Evolutionary conservation across 2,113 vertebrate genomes (phyloP), one percentile per base, ranked within the genome.

Genomic region (Lycaon pictus): DNA sequence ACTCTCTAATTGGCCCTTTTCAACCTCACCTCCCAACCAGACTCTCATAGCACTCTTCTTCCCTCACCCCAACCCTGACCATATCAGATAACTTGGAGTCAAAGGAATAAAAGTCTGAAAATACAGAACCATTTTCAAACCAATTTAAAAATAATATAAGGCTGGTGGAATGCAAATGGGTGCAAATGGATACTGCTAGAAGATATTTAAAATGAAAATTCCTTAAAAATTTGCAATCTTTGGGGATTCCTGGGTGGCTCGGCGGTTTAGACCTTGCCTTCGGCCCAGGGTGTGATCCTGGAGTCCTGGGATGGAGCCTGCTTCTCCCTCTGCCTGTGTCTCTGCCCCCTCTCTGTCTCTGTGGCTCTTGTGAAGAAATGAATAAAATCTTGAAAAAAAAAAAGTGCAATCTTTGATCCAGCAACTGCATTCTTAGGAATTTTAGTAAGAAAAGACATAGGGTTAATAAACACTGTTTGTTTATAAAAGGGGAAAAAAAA

Each of bases 71-170:
- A 20, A 80, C 35, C 43, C 65, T 2, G 5, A 79, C 13, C 32
- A 5, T 35, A 63, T 71, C n/a, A 72, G 95, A 43, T 69, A 86
- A 93, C 2, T 43, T 83, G 27, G 51, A 81, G 37, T 85, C 29
- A 89, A 82, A 96, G 29, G 76, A 97, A 82, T n/a, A 60, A 11
- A 94, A 37, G 72, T 85, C 63, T 17, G 51, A 79, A 82, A 91
- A 67, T 2, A 32, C 5, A 55, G n/a, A 86, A 27, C 48, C n/a
- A 53, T 29, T 85, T 80, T 77, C 87, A 84, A 85, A 89, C 23
- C 48, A 94, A 79, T 90, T 96, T 27, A 48, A 76, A 77, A 84
- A 53, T 25, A n/a, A n/a, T 88, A 53, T 56, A 84, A 83, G 88
- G 20, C 60, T 51, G 43, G 35, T 56, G 32, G 43, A 56, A 86